Evolutionary conservation across 2,888 invertebrate species (phyloP).

Genomic region (Lepidochrysops patricia): DNA sequence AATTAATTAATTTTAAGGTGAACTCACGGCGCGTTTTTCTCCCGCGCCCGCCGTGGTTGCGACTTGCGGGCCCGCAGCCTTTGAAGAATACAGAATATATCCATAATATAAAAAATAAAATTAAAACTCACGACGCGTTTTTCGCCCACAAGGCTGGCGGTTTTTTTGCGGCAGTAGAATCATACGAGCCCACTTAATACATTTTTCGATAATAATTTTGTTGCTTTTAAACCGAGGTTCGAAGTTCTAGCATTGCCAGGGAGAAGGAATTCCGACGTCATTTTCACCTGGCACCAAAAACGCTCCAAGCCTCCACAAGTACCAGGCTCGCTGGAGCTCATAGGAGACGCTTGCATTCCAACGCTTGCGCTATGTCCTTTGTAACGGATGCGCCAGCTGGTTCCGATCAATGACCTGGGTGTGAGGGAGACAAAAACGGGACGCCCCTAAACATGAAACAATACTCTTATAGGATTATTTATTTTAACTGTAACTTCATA

Average conservation of each 20-base stretch:
- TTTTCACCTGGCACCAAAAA: conserved; percentile 22
- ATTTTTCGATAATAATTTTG: too few species aligned
- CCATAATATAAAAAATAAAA: too few species aligned
- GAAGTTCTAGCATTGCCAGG: not conserved
- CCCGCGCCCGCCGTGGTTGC: too few species aligned
- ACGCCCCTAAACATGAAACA: conserved; percentile 26
- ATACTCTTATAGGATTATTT: conserved; percentile 15
- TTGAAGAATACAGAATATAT: too few species aligned
- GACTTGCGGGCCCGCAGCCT: too few species aligned
- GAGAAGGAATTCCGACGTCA: not conserved
- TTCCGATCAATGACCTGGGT: conserved; percentile 46
- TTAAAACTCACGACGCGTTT: too few species aligned
- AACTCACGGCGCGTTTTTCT: too few species aligned
- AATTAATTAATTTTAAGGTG: too few species aligned
- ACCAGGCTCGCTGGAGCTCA: conserved; percentile 46
- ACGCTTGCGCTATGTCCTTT: conserved; percentile 35
- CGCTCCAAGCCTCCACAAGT: conserved; percentile 54
- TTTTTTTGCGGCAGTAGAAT: too few species aligned
- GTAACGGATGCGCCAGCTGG: conserved; percentile 40
- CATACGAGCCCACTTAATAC: too few species aligned
- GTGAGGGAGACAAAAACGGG: conserved; percentile 57
- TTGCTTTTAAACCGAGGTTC: too few species aligned
- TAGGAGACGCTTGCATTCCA: conserved; percentile 51
- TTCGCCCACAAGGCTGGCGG: too few species aligned
- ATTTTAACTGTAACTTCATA: conserved; percentile 18